Evolutionary conservation across 2,797 vertebrate species (phyloP).

Genomic region (Rhinoraja longicauda): DNA sequence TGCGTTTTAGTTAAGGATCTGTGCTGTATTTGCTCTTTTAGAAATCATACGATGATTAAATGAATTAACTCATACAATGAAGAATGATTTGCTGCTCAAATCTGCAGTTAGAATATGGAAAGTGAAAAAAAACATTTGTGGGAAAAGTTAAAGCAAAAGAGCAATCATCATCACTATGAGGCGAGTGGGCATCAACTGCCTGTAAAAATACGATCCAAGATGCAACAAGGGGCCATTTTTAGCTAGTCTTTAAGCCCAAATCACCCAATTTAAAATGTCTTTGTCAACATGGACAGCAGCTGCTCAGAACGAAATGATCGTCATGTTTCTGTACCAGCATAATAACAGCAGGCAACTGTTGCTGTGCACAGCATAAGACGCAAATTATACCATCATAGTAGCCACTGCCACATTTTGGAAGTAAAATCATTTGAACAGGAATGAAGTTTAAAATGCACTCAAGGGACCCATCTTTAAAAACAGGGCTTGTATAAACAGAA

Average conservation of each 20-base stretch:
- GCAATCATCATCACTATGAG: neutral
- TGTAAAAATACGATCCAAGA: neutral
- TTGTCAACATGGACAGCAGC: neutral
- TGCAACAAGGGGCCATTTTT: neutral
- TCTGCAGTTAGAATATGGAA: too few relatives aligned
- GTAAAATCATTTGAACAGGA: neutral
- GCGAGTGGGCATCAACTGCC: neutral
- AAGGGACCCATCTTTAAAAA: neutral
- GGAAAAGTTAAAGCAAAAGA: neutral
- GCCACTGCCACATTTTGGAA: constrained; percentile 37
- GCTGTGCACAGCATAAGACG: constrained; percentile 75
- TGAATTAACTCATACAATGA: too few relatives aligned
- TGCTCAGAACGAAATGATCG: constrained; percentile 75
- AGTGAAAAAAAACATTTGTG: neutral
- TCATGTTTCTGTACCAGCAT: constrained; percentile 71
- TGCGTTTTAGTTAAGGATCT: too few relatives aligned
- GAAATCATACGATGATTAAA: too few relatives aligned
- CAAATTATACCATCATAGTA: constrained; percentile 95
- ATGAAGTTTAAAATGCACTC: neutral
- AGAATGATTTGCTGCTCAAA: too few relatives aligned
- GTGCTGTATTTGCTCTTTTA: too few relatives aligned
- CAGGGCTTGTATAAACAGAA: neutral
- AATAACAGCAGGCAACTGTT: constrained; percentile 88
- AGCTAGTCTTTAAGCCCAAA: neutral
- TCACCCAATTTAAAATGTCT: neutral